A percentile compares a stretch with the other conserved stretches of the same genome.
Evolutionary conservation across 1,140 invertebrate species (phyloP).

Genomic region (Drosophila teissieri): DNA sequence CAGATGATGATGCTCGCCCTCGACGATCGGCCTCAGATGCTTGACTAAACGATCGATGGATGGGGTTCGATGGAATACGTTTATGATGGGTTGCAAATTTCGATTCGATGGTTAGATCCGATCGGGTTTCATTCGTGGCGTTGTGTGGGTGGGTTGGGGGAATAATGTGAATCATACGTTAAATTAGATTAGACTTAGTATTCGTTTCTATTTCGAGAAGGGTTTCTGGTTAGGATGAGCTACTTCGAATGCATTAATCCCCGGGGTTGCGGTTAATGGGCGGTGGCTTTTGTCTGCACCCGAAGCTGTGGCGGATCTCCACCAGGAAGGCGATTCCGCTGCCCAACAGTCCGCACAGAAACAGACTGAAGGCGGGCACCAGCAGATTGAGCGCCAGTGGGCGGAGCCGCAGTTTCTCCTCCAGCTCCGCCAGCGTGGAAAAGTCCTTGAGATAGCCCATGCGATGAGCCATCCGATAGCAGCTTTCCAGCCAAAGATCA

Average conservation of each 20-base stretch:
- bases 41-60: slow-evolving; percentile 55
- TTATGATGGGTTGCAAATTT: slow-evolving; percentile 44
- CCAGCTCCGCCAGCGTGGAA: slow-evolving; percentile 22
- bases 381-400: slow-evolving; percentile 42
- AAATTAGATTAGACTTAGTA: slow-evolving; percentile 49
- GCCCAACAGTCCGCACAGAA: slow-evolving; percentile 43
- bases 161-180: slow-evolving; percentile 46
- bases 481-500: slow-evolving; percentile 27
- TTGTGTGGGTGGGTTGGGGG: slow-evolving; percentile 17
- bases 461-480: slow-evolving; percentile 26
- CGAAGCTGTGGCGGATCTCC: slow-evolving; percentile 38
- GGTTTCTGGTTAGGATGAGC: slow-evolving; percentile 60
- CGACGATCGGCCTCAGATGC: slow-evolving; percentile 80
- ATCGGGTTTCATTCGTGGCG: slow-evolving; percentile 29
- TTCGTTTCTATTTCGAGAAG: slow-evolving; percentile 9
- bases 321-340: slow-evolving; percentile 50
- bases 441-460: slow-evolving; percentile 60
- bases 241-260: slow-evolving; percentile 53
- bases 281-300: slow-evolving; percentile 30
- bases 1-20: slow-evolving; percentile 70
- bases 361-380: slow-evolving; percentile 40
- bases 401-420: slow-evolving; percentile 3
- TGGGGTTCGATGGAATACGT: slow-evolving; percentile 22
- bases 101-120: slow-evolving; percentile 37
- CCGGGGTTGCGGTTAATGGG: slow-evolving; percentile 35